phyloP scores from a whole-genome alignment of 2,888 invertebrate species.

The Hypolimnas misippus region DNA sequence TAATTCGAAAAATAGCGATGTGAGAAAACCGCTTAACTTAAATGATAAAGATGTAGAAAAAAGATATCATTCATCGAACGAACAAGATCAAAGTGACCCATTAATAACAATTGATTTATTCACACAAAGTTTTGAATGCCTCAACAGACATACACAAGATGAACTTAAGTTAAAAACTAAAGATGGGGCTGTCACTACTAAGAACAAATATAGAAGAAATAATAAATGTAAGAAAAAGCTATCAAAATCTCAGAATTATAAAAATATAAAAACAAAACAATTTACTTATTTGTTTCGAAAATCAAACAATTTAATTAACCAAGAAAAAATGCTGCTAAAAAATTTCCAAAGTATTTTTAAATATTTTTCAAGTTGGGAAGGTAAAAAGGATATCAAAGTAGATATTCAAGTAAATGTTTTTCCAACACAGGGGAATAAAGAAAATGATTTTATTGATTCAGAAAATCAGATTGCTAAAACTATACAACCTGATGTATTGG shows the following conservation, averaged over 20 bases:
- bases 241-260: slow-evolving; percentile 25
- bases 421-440: slow-evolving; percentile 46
- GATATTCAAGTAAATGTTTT: slow-evolving; percentile 63
- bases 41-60: no score
- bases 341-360: slow-evolving; percentile 57
- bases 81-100: slow-evolving; percentile 42
- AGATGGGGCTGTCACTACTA: background rate
- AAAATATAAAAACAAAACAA: slow-evolving; percentile 48
- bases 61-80: slow-evolving; percentile 19
- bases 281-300: slow-evolving; percentile 51
- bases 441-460: slow-evolving; percentile 30
- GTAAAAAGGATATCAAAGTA: slow-evolving; percentile 57
- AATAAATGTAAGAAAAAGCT: slow-evolving; percentile 16
- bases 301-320: slow-evolving; percentile 40
- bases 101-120: slow-evolving; percentile 45
- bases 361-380: slow-evolving; percentile 53
- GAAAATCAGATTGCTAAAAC: slow-evolving; percentile 1
- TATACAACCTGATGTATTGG: slow-evolving; percentile 2
- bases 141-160: slow-evolving; percentile 31
- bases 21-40: background rate
- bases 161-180: slow-evolving; percentile 19
- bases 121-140: slow-evolving; percentile 37
- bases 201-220: slow-evolving; percentile 11
- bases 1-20: background rate
- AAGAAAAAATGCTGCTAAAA: slow-evolving; percentile 47